Conservation (phyloP, 2,888 invertebrate species). For the Drosophila basisetae region DNA sequence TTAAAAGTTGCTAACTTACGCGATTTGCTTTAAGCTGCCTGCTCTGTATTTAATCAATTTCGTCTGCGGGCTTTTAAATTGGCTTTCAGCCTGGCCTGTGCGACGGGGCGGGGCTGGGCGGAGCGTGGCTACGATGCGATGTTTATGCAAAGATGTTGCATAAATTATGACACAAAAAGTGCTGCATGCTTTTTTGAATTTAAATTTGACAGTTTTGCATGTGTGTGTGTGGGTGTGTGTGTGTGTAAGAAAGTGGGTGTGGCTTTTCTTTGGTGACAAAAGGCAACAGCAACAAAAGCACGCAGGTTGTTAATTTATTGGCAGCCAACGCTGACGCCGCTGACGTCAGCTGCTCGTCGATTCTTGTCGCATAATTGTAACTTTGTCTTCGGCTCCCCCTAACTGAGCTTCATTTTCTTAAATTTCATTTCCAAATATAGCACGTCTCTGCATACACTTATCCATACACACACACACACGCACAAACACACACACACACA, state of each 20-base stretch:
- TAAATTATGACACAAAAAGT: slow-evolving; percentile 59
- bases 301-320: slow-evolving; percentile 48
- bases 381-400: slow-evolving; percentile 13
- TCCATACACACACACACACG: background rate
- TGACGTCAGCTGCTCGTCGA: slow-evolving; percentile 45
- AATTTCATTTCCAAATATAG: slow-evolving; percentile 76
- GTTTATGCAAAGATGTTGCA: slow-evolving; percentile 59
- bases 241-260: slow-evolving; percentile 37
- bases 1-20: slow-evolving; percentile 74
- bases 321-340: slow-evolving; percentile 29
- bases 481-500: background rate
- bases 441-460: slow-evolving; percentile 53
- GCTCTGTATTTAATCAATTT: slow-evolving; percentile 54
- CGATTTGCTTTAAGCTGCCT: slow-evolving; percentile 70
- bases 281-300: slow-evolving; percentile 30
- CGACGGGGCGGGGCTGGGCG: background rate
- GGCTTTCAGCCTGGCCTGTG: slow-evolving; percentile 27
- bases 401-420: slow-evolving; percentile 53
- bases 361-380: slow-evolving; percentile 14
- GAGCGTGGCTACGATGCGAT: slow-evolving; percentile 30
- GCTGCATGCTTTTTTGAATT: slow-evolving; percentile 63
- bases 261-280: slow-evolving; percentile 39
- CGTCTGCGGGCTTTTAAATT: slow-evolving; percentile 41
- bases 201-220: slow-evolving; percentile 47
- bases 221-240: slow-evolving; percentile 1